Conservation (phyloP, 2,888 invertebrate genomes). For the Zeuzera pyrina region DNA sequence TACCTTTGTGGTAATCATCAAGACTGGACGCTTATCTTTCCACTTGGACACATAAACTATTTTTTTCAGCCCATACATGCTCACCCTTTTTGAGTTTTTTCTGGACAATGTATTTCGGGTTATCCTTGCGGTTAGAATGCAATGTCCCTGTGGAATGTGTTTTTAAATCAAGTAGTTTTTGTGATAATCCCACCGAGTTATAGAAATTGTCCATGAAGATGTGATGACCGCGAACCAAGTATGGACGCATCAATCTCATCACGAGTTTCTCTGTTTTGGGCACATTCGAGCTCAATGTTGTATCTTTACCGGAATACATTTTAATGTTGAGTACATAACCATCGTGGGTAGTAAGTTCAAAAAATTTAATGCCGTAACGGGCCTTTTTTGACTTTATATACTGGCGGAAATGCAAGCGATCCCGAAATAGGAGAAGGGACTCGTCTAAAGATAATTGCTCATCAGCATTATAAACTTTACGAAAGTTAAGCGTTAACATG, state of each 20-base stretch:
- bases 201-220: constrained; percentile 20
- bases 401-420: constrained; percentile 20
- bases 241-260: constrained; percentile 15
- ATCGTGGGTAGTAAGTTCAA: constrained; percentile 19
- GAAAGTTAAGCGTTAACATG: constrained; percentile 15
- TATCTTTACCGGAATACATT: constrained; percentile 21
- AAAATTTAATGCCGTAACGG: constrained; percentile 24
- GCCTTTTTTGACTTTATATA: constrained; percentile 23
- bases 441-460: constrained; percentile 20
- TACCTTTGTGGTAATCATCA: constrained; percentile 12
- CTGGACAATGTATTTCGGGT: constrained; percentile 11
- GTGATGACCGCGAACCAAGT: constrained; percentile 17
- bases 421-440: constrained; percentile 18
- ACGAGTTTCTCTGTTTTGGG: constrained; percentile 17
- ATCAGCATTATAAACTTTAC: constrained; percentile 14
- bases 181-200: constrained; percentile 13
- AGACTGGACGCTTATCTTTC: constrained; percentile 15
- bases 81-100: constrained; percentile 16
- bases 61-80: constrained; percentile 14
- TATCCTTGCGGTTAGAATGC: constrained; percentile 14
- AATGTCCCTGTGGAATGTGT: constrained; percentile 18
- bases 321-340: constrained; percentile 23
- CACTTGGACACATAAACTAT: constrained; percentile 15
- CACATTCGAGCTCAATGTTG: too few species aligned
- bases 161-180: constrained; percentile 15